Conservation (phyloP, 2,113 vertebrate species). For the Macrotis lagotis region DNA sequence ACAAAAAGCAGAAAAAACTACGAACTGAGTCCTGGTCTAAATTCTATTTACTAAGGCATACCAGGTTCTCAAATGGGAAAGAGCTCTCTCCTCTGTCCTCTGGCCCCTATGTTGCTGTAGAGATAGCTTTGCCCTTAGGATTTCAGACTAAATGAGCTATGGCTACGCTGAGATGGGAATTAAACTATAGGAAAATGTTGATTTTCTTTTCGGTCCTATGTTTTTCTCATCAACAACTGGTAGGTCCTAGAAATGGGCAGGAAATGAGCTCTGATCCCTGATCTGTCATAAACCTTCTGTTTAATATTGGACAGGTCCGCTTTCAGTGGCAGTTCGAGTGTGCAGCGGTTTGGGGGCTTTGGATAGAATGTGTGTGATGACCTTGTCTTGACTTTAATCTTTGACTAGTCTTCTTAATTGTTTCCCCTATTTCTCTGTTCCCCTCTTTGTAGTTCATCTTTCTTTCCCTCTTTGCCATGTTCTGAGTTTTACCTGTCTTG, state of each 20-base stretch:
- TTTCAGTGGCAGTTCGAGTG: background rate
- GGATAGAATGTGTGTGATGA: background rate
- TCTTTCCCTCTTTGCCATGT: conserved; percentile 12
- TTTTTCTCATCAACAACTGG: background rate
- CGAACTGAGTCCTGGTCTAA: background rate
- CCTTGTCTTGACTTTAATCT: background rate
- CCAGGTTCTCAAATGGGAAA: background rate
- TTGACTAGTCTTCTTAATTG: background rate
- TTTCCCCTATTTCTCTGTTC: conserved; percentile 3
- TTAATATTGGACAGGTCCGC: background rate
- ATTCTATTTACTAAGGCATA: background rate
- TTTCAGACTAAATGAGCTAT: background rate
- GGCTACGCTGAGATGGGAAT: background rate
- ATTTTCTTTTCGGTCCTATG: background rate
- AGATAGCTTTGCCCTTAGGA: background rate
- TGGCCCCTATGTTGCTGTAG: no score
- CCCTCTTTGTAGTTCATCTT: background rate
- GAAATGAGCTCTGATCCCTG: background rate
- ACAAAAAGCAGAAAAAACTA: no score
- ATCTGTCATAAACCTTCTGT: background rate
- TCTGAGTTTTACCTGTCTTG: background rate
- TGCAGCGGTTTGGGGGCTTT: background rate
- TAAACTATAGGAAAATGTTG: background rate
- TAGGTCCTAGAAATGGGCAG: background rate
- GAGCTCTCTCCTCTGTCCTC: background rate